Conservation (phyloP, 2,113 vertebrate species). For the Anarhynchus alexandrinus region DNA sequence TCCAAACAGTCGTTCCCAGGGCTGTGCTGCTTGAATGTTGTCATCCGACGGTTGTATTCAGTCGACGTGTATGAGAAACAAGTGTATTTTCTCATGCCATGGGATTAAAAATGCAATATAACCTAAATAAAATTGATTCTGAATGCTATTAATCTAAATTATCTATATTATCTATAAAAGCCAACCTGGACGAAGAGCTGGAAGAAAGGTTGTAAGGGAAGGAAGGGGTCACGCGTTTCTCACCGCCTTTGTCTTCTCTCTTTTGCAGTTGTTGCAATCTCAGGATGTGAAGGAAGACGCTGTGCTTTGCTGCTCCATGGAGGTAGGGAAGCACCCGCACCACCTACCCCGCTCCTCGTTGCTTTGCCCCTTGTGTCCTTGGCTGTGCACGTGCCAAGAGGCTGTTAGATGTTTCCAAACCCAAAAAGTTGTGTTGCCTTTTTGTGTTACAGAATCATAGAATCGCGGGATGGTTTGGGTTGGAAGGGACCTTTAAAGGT, state of each 20-base stretch:
- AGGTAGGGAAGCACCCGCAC: slow-evolving; percentile 75
- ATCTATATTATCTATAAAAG: not conserved
- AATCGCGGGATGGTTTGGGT: not conserved
- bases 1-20: not conserved
- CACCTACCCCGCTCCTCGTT: not conserved
- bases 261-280: slow-evolving; percentile 89
- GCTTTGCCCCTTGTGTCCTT: not conserved
- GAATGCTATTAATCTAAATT: not conserved
- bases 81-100: not conserved
- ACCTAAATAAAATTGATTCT: not conserved
- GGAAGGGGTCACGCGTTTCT: not conserved
- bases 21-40: not conserved
- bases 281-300: slow-evolving; percentile 95
- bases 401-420: not conserved
- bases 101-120: not conserved
- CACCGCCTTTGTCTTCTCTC: not conserved
- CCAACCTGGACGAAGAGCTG: not conserved
- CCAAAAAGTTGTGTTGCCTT: not conserved
- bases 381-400: accelerated
- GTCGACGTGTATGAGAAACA: accelerated
- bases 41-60: not conserved
- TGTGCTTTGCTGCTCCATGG: slow-evolving; percentile 97
- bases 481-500: accelerated
- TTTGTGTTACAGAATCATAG: not conserved
- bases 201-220: not conserved